Base-by-base conservation (phyloP, 2,797 vertebrate species). In the Sandelia bainsii region DNA sequence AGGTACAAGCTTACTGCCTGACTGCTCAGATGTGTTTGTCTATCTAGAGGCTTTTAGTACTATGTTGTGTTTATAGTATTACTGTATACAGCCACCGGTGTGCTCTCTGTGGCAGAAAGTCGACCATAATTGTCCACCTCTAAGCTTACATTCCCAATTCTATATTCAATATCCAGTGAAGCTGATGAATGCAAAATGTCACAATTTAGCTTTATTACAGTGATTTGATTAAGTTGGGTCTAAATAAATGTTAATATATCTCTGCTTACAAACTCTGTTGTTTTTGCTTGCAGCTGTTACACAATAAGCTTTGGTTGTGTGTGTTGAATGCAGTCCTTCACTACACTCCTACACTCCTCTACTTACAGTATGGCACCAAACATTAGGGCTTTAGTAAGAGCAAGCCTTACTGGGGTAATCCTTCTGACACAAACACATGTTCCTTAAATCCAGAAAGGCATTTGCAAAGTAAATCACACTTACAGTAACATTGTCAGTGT, bases 1-100 rank as follows among this genome's bases (percentile, higher is more conserved):
- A 97, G 98, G 98, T 99, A 94, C 62, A 0, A 60, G 23, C 68
- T 76, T 25, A 6, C 29, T 8, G 40, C 40, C 40, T 42, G 34
- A 32, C 19, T 11, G 32, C 62, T 54, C n/a, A 13, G 9, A 50
- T 61, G 39, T 66, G 68, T 69, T 73, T 77, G 46, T 75, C 23
- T 27, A 22, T 53, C n/a, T 19, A 22, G 61, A 64, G 59, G 62
- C n/a, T 63, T 69, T 45, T 51, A 34, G 53, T 19, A 40, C 22
- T 53, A 37, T 48, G 62, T 16, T 27, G 16, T 68, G 68, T 84
- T 81, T 59, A 68, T 44, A 63, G 70, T 66, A 45, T 52, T 10
- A 34, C 13, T 68, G 32, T 44, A 68, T 45, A 17, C 62, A 64
- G 68, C 22, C 56, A 39, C 29, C 53, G 4, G 0, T 65, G 53